A percentile compares a stretch with the other conserved stretches of the same genome.
These are phyloP conservation scores for Cephalopachus bancanus DNA, from an alignment of 2,797 vertebrate species.

Conservation along the genomic window DNA sequence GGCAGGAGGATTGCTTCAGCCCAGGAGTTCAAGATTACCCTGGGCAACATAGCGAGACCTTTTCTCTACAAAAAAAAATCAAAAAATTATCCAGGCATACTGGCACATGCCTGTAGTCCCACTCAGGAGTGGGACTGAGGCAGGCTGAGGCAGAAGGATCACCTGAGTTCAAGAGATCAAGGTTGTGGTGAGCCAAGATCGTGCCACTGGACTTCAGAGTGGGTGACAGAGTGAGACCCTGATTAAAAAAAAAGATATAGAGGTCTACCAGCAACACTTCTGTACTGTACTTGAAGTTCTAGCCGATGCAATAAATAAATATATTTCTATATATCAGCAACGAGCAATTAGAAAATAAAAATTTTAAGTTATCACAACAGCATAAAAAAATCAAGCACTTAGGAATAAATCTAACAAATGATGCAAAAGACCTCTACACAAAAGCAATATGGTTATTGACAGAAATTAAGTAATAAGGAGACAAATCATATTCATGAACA, in stretches of 20 bases:
- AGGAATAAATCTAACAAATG: not conserved
- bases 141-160: too few relatives aligned
- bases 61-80: too few relatives aligned
- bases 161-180: too few relatives aligned
- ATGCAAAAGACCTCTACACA: not conserved
- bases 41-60: too few relatives aligned
- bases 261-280: not conserved
- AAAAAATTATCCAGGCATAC: too few relatives aligned
- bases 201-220: too few relatives aligned
- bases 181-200: too few relatives aligned
- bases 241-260: not conserved
- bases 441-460: not conserved
- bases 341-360: not conserved
- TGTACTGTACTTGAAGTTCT: not conserved
- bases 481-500: not conserved
- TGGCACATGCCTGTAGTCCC: too few relatives aligned
- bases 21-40: too few relatives aligned
- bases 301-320: not conserved
- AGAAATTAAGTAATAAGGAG: not conserved
- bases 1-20: too few relatives aligned
- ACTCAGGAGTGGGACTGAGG: too few relatives aligned
- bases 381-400: not conserved
- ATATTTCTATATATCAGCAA: not conserved
- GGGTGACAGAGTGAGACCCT: too few relatives aligned
- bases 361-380: not conserved